A percentile compares a stretch with the other conserved stretches of the same genome.
These are phyloP conservation scores for Corbicula japonica DNA, from an alignment of 2,888 invertebrate genomes.

Conservation along the genomic window DNA sequence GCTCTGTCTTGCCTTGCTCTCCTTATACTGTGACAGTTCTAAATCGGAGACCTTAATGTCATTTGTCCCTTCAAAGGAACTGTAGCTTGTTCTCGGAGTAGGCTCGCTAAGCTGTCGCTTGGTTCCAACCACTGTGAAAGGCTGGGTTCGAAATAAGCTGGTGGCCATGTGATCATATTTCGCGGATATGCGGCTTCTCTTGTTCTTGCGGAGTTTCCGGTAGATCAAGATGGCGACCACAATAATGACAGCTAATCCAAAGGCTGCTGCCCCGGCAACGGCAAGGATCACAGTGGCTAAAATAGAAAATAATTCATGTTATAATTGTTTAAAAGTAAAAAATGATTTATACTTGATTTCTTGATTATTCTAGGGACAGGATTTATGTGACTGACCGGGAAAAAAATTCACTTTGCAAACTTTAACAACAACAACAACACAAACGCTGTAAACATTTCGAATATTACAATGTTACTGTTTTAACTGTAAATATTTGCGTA, in stretches of 20 bases:
- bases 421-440: too few species aligned
- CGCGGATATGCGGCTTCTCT: constrained; percentile 22
- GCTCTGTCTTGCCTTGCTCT: constrained; percentile 15
- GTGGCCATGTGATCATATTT: constrained; percentile 57
- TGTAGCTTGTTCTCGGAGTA: constrained; percentile 6
- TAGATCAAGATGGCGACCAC: constrained; percentile 20
- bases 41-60: constrained; percentile 24
- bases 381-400: too few species aligned
- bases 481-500: too few species aligned
- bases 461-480: too few species aligned
- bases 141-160: constrained; percentile 35
- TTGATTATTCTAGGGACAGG: too few species aligned
- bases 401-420: too few species aligned
- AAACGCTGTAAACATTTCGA: too few species aligned
- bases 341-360: too few species aligned
- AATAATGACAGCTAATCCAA: constrained; percentile 21
- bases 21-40: constrained; percentile 25
- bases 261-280: constrained; percentile 12
- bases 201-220: constrained; percentile 18
- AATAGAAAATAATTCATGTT: constrained; percentile 1
- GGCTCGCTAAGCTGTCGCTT: constrained; percentile 43
- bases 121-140: constrained; percentile 38
- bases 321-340: background rate
- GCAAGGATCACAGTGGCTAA: constrained; percentile 26
- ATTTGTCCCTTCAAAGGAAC: constrained; percentile 20